Evolutionary conservation across 2,113 vertebrate genomes (phyloP).

Genomic region (Podocnemis expansa): DNA sequence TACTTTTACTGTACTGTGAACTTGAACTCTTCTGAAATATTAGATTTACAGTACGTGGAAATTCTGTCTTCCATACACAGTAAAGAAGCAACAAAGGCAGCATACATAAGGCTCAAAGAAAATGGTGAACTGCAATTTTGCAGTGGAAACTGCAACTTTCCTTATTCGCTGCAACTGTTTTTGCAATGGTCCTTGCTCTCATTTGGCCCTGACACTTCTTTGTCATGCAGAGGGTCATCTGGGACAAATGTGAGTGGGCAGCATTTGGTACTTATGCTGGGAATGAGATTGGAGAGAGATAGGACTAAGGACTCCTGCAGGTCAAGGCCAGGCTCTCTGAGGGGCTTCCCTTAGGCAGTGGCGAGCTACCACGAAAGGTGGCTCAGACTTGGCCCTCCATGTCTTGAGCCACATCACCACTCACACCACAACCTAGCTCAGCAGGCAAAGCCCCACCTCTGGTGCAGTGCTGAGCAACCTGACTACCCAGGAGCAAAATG

Average conservation of each 20-base stretch:
- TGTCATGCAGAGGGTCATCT: neutral
- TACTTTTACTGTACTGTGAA: neutral
- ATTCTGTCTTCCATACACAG: rapidly evolving
- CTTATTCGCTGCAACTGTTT: neutral
- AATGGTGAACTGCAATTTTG: neutral
- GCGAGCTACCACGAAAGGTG: too few relatives aligned
- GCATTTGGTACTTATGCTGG: neutral
- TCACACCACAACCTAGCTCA: too few relatives aligned
- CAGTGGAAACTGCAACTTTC: neutral
- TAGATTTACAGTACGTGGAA: rapidly evolving
- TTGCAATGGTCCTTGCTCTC: neutral
- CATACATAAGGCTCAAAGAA: neutral
- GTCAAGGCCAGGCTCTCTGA: neutral
- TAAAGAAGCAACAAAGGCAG: neutral
- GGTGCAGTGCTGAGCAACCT: neutral
- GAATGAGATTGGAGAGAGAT: neutral
- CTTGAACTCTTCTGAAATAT: neutral
- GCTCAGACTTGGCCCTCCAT: too few relatives aligned
- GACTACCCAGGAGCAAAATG: neutral
- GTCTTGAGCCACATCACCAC: too few relatives aligned
- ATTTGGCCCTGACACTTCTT: neutral
- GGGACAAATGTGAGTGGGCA: neutral
- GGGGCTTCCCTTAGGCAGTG: too few relatives aligned
- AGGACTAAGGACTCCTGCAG: neutral
- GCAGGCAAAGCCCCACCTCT: neutral